A percentile compares a stretch with the other conserved stretches of the same genome.
These are phyloP conservation scores for Leptoclinus maculatus DNA, from an alignment of 2,797 vertebrate species.

Conservation along the genomic window DNA sequence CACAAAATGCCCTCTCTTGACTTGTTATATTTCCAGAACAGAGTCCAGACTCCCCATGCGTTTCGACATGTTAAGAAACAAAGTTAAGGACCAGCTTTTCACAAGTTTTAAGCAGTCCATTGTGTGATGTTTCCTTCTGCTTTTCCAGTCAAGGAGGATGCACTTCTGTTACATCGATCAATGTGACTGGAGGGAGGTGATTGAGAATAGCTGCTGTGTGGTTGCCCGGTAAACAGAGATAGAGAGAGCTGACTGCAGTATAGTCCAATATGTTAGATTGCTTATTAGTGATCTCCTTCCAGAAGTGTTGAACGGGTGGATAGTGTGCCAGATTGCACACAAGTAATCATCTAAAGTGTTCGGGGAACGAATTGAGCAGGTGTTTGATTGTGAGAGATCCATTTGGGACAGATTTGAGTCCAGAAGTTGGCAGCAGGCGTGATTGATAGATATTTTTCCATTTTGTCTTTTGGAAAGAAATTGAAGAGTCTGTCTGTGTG, in stretches of 20 bases:
- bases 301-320: constrained; percentile 45
- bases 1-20: background rate
- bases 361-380: constrained; percentile 64
- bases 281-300: constrained; percentile 61
- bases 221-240: constrained; percentile 20
- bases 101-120: background rate
- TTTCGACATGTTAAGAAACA: background rate
- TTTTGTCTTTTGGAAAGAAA: constrained; percentile 26
- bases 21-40: background rate
- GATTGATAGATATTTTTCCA: constrained; percentile 51
- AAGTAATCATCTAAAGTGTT: constrained; percentile 69
- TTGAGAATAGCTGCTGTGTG: background rate
- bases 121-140: constrained; percentile 1
- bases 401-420: constrained; percentile 66
- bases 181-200: background rate
- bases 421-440: constrained; percentile 55
- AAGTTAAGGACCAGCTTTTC: background rate
- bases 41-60: background rate
- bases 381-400: constrained; percentile 63
- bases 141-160: background rate
- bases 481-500: constrained; percentile 18
- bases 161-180: constrained; percentile 15
- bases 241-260: constrained; percentile 1
- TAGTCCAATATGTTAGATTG: constrained; percentile 53
- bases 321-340: constrained; percentile 54